Evolutionary conservation across 2,797 vertebrate genomes (phyloP).

Genomic region (Nannoperca australis): DNA sequence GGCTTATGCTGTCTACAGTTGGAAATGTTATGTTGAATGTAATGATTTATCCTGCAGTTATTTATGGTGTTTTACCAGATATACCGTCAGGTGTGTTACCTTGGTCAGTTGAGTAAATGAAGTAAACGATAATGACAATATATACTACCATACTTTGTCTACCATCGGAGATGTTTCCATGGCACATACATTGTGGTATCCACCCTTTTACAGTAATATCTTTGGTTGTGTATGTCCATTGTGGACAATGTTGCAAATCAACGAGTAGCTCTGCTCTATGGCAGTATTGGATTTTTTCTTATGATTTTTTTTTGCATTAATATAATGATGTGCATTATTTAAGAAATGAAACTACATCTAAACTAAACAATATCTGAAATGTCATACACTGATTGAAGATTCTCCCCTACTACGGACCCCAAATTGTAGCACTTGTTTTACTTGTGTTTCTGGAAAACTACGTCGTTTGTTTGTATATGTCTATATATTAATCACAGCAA

Average conservation of each 20-base stretch:
- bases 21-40: conserved; percentile 4
- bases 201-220: background rate
- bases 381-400: background rate
- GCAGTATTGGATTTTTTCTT: background rate
- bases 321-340: background rate
- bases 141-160: background rate
- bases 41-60: conserved; percentile 12
- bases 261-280: background rate
- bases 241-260: conserved; percentile 3
- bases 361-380: background rate
- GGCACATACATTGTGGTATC: background rate
- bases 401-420: background rate
- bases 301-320: background rate
- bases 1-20: conserved; percentile 13
- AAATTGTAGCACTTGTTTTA: background rate
- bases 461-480: background rate
- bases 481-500: background rate
- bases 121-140: background rate
- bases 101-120: background rate
- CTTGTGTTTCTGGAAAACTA: background rate
- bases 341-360: background rate
- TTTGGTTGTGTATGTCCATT: background rate
- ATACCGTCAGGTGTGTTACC: background rate
- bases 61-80: background rate
- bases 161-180: background rate